Evolutionary conservation across 2,888 invertebrate genomes (phyloP).

Genomic region (Priocnemis perturbator): DNA sequence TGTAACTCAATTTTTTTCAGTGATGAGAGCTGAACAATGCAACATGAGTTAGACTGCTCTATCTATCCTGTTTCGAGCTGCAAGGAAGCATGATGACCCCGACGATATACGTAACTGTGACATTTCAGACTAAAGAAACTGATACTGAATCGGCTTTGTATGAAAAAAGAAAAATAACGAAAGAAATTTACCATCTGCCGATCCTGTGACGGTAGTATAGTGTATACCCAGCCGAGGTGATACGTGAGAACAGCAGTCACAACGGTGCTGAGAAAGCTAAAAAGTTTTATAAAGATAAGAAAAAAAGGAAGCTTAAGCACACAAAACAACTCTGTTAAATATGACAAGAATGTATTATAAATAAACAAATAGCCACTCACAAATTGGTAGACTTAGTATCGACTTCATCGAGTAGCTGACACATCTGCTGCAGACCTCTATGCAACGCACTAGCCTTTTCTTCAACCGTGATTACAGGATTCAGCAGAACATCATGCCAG

Average conservation of each 20-base stretch:
- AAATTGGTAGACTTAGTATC: constrained; percentile 94
- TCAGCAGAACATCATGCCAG: constrained; percentile 71
- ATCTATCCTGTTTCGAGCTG: no score
- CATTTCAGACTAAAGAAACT: no score
- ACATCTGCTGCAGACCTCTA: constrained; percentile 75
- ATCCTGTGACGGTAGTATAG: constrained; percentile 76
- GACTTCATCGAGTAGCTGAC: constrained; percentile 81
- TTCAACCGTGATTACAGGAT: constrained; percentile 58
- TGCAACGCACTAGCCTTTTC: constrained; percentile 57
- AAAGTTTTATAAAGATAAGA: constrained; percentile 53
- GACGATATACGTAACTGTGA: no score
- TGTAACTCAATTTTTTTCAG: neutral
- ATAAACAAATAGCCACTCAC: constrained; percentile 79
- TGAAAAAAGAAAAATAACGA: no score
- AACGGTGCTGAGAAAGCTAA: constrained; percentile 92
- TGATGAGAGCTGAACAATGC: neutral
- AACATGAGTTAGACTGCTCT: neutral
- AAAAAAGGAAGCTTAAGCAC: constrained; percentile 1
- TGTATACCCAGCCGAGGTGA: constrained; percentile 94
- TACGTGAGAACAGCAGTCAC: constrained; percentile 92
- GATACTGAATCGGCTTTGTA: no score
- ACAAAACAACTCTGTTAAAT: neutral
- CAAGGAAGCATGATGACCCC: no score
- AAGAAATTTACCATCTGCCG: constrained; percentile 62
- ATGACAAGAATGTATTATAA: neutral